phyloP scores from a whole-genome alignment of 2,888 invertebrate species.

The Dynastes grantii region DNA sequence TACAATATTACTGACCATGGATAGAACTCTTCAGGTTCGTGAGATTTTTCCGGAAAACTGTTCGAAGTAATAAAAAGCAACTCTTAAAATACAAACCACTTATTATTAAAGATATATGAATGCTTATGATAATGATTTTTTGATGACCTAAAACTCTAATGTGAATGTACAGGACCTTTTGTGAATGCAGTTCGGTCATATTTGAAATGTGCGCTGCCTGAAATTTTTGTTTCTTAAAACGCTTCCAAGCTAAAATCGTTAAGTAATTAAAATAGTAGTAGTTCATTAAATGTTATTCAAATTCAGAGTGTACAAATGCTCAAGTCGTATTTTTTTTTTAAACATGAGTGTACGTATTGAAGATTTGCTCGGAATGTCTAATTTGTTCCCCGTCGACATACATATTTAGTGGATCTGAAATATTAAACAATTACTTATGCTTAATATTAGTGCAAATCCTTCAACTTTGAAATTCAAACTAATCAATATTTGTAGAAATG shows the following conservation, averaged over 20 bases:
- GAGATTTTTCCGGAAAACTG: slow-evolving; percentile 85
- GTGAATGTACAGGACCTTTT: neutral
- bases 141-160: slow-evolving; percentile 4
- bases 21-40: slow-evolving; percentile 83
- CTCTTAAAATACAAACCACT: slow-evolving; percentile 51
- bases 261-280: neutral
- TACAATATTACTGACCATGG: slow-evolving; percentile 82
- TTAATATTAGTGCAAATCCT: too few species aligned
- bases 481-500: too few species aligned
- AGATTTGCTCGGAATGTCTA: too few species aligned
- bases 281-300: too few species aligned
- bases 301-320: too few species aligned
- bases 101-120: slow-evolving; percentile 39
- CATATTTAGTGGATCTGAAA: too few species aligned
- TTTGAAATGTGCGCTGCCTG: neutral
- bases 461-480: too few species aligned
- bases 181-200: too few species aligned
- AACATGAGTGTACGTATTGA: too few species aligned
- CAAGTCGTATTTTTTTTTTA: too few species aligned
- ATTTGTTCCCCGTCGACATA: too few species aligned
- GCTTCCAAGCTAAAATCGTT: slow-evolving; percentile 21
- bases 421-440: too few species aligned
- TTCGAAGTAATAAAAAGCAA: slow-evolving; percentile 70
- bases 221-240: neutral
- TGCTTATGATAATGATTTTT: slow-evolving; percentile 43